phyloP scores from a whole-genome alignment of 2,113 vertebrate species.

The Propithecus coquereli region DNA sequence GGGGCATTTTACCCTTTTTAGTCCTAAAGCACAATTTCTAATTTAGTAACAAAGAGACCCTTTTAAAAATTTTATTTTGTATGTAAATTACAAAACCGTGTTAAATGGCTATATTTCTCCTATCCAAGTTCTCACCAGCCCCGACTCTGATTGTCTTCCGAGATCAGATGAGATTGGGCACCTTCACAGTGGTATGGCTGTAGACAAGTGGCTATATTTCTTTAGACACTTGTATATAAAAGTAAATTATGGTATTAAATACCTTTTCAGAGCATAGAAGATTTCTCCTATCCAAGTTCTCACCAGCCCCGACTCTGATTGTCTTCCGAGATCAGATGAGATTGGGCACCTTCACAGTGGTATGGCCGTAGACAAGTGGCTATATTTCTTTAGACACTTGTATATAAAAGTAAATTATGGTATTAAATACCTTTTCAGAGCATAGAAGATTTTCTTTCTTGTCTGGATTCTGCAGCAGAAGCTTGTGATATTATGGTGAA shows the following conservation, averaged over 20 bases:
- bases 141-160: too few relatives aligned
- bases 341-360: too few relatives aligned
- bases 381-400: not conserved
- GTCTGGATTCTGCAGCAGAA: constrained; percentile 89
- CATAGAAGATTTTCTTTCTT: constrained; percentile 92
- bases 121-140: too few relatives aligned
- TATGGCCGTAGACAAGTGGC: not conserved
- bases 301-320: too few relatives aligned
- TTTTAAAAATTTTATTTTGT: not conserved
- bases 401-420: constrained; percentile 19
- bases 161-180: too few relatives aligned
- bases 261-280: constrained; percentile 89
- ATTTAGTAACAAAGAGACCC: not conserved
- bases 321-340: too few relatives aligned
- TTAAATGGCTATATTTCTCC: not conserved
- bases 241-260: constrained; percentile 41
- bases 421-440: constrained; percentile 80
- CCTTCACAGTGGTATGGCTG: too few relatives aligned
- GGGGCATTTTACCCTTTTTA: not conserved
- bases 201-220: not conserved
- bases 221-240: not conserved
- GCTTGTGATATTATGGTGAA: constrained; percentile 94
- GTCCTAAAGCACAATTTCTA: constrained; percentile 15
- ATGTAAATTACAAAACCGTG: not conserved
- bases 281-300: constrained; percentile 83